Evolutionary conservation across 2,888 invertebrate species (phyloP).

Genomic region (Macrophya annulata): DNA sequence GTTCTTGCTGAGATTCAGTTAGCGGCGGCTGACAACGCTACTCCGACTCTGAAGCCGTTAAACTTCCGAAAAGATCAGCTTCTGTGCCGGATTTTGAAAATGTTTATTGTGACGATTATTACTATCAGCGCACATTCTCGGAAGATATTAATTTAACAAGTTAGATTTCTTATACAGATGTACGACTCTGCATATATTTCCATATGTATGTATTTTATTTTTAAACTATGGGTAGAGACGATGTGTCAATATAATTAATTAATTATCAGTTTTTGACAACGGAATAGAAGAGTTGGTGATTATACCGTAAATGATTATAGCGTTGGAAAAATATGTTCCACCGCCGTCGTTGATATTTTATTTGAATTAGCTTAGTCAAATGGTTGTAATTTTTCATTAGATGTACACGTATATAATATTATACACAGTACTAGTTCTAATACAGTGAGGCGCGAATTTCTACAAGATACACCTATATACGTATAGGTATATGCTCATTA

Average conservation of each 20-base stretch:
- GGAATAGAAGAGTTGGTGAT: constrained; percentile 9
- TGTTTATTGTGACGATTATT: not conserved
- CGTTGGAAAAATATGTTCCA: constrained; percentile 18
- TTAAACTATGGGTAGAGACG: not conserved
- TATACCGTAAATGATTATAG: not conserved
- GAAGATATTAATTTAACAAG: not conserved
- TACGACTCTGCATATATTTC: not conserved
- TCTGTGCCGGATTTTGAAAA: constrained; percentile 13
- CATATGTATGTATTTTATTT: constrained; percentile 1
- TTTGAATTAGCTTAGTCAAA: constrained; percentile 32
- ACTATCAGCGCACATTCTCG: not conserved
- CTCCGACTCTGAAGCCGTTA: constrained; percentile 49
- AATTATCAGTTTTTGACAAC: not conserved
- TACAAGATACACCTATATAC: not conserved
- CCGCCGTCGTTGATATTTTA: constrained; percentile 35
- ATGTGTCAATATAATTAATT: not conserved
- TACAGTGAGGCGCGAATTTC: constrained; percentile 22
- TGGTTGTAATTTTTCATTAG: constrained; percentile 44
- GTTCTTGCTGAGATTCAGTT: constrained; percentile 75
- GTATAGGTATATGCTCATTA: constrained; percentile 25
- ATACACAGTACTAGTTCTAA: constrained; percentile 19
- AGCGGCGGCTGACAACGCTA: constrained; percentile 72
- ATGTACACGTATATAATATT: not conserved
- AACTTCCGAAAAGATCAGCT: constrained; percentile 37
- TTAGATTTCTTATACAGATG: not conserved